phyloP scores from a whole-genome alignment of 1,140 invertebrate genomes.

The Lordiphosa stackelbergi region DNA sequence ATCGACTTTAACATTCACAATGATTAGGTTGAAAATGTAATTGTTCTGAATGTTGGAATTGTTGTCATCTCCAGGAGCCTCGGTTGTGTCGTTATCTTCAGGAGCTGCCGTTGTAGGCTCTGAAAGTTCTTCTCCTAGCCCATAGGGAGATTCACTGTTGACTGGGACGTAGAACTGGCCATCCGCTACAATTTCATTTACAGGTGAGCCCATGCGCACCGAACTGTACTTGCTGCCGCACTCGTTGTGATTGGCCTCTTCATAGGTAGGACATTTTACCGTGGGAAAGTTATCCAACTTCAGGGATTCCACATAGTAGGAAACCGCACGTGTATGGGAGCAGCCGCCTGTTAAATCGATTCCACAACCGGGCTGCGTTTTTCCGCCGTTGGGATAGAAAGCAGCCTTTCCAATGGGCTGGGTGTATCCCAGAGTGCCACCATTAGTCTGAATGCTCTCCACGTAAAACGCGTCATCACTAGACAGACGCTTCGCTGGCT shows the following conservation, averaged over 20 bases:
- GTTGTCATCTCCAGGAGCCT: conserved; percentile 16
- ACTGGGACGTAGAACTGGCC: conserved; percentile 54
- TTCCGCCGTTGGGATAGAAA: conserved; percentile 57
- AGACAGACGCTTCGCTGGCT: conserved; percentile 80
- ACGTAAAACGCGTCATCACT: conserved; percentile 83
- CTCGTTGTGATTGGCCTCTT: conserved; percentile 41
- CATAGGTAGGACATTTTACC: conserved; percentile 30
- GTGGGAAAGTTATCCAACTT: conserved; percentile 41
- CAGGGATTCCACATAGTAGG: conserved; percentile 68
- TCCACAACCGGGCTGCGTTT: conserved; percentile 80
- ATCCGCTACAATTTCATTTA: conserved; percentile 38
- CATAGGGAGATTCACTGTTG: conserved; percentile 40
- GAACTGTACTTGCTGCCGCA: conserved; percentile 56
- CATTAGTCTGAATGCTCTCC: conserved; percentile 86
- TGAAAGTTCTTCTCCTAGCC: conserved; percentile 16
- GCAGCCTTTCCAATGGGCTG: conserved; percentile 49
- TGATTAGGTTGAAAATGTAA: conserved; percentile 56
- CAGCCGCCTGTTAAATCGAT: conserved; percentile 69
- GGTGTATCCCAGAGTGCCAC: conserved; percentile 77
- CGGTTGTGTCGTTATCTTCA: conserved; percentile 1
- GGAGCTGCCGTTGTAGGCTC: conserved; percentile 5
- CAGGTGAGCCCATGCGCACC: conserved; percentile 36
- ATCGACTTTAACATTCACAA: conserved; percentile 47
- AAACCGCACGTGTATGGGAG: conserved; percentile 60
- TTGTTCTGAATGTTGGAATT: conserved; percentile 39